Evolutionary conservation across 2,113 vertebrate genomes (phyloP).

Genomic region (Geococcyx californianus): DNA sequence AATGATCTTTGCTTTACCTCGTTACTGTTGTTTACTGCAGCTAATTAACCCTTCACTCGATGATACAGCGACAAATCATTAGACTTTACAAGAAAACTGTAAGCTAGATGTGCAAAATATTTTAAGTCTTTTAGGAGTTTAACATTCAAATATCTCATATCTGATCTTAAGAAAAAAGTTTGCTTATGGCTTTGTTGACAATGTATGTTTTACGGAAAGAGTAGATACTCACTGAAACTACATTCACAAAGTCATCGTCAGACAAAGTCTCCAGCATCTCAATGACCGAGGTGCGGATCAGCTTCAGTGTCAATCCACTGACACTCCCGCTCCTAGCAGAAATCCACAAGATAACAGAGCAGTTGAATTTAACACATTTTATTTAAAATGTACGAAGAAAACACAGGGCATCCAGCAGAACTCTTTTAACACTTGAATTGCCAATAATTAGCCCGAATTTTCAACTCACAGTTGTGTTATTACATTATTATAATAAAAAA

Average conservation of each 20-base stretch:
- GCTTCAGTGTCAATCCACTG: slow-evolving; percentile 92
- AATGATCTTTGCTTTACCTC: background rate
- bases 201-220: background rate
- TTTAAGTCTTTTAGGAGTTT: background rate
- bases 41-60: background rate
- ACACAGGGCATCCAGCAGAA: background rate
- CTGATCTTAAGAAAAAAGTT: background rate
- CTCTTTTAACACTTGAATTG: background rate
- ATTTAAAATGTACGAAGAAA: background rate
- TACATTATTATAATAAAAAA: background rate
- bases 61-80: background rate
- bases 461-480: background rate
- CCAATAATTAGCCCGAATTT: background rate
- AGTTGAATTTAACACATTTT: background rate
- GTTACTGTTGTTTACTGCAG: background rate
- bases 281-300: slow-evolving; percentile 94
- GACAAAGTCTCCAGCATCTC: slow-evolving; percentile 98
- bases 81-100: background rate
- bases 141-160: background rate
- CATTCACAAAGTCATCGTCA: slow-evolving; percentile 97
- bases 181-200: background rate
- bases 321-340: slow-evolving; percentile 91
- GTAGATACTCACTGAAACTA: slow-evolving; percentile 92
- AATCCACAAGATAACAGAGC: background rate
- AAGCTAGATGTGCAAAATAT: background rate